Percentiles rank a stretch among this genome's conserved stretches.
These are phyloP conservation scores for Ascidia mentula DNA, from an alignment of 23 tunicate species.

Conservation along the genomic window DNA sequence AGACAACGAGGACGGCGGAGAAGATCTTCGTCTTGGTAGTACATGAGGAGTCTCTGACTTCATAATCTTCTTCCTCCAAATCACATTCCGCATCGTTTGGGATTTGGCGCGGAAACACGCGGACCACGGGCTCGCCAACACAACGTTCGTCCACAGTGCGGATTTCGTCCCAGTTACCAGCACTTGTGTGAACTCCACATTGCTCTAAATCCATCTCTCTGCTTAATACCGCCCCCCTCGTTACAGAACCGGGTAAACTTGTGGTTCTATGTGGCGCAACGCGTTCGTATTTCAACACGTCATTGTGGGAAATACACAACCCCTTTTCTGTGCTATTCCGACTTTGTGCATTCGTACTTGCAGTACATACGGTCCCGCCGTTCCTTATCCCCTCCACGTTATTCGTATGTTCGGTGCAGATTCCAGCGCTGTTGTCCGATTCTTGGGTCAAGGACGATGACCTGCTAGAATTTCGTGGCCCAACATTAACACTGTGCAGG, in stretches of 20 bases:
- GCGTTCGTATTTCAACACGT: neutral
- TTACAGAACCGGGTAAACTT: neutral
- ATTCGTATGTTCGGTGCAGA: neutral
- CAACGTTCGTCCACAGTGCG: no score
- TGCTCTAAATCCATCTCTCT: neutral
- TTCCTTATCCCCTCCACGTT: neutral
- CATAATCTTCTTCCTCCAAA: neutral
- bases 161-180: no score
- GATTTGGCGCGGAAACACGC: neutral
- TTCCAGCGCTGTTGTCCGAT: neutral
- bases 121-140: neutral
- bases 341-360: neutral
- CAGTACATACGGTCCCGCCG: neutral
- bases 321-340: neutral
- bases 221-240: neutral
- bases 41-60: neutral
- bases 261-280: neutral
- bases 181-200: neutral
- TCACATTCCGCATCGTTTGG: neutral
- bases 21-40: neutral
- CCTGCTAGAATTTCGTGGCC: no score
- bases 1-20: neutral
- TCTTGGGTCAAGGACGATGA: neutral
- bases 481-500: neutral
- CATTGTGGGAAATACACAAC: neutral